Base-by-base conservation (phyloP, 2,888 invertebrate species). In the Augiades crinisus region DNA sequence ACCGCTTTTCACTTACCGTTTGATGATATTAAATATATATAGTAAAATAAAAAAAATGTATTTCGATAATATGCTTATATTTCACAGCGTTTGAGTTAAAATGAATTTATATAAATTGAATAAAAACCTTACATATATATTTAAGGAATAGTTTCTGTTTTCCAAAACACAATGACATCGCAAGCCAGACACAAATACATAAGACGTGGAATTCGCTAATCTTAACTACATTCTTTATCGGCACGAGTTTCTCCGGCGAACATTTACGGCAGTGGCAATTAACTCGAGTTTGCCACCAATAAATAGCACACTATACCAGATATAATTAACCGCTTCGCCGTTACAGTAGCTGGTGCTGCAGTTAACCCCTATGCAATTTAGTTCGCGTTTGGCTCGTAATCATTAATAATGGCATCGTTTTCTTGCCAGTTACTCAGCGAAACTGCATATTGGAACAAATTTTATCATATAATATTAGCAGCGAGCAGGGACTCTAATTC, bases 211-310 rank as follows among this genome's bases (percentile, higher is more conserved):
- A n/a, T n/a, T 10, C 10, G 3, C 10, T 1, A 8, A 10, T 8
- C 10, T 30, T 4, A 37, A 16, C 24, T 44, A 30, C 10, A 50
- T 40, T 19, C 12, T 4, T 6, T 27, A 44, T 30, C 5, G 13
- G 24, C 19, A 36, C 37, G 16, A 14, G 41, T 36, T 24, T 21
- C 14, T 31, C 71, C 63, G 64, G 63, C 65, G 68, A 69, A 65
- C 64, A 65, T 61, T 62, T 65, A 61, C 60, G 65, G 63, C 60
- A 64, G 61, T 66, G 67, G 76, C 74, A 78, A 81, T 83, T 81
- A 81, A 77, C 75, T 75, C 76, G 76, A 73, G 79, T 79, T 78
- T 78, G 74, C 71, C 64, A 65, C 71, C 76, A 81, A 80, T 83
- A 83, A 84, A 84, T 80, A 78, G 72, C 70, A 66, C 64, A 67